Evolutionary conservation across 2,113 vertebrate genomes (phyloP).

Genomic region (Alethe diademata): DNA sequence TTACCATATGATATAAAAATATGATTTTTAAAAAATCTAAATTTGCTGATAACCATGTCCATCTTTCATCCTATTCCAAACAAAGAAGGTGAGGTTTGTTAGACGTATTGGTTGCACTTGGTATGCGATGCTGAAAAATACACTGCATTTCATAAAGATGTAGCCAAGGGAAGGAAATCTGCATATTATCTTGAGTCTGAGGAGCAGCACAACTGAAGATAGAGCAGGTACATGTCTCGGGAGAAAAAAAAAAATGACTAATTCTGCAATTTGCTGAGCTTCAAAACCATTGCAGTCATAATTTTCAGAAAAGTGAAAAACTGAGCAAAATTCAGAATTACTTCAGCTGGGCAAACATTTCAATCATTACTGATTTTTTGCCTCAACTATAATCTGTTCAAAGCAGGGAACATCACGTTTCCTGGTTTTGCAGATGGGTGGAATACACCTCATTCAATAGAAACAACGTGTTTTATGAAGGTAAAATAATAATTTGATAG

Average conservation of each 20-base stretch:
- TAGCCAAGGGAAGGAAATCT: neutral
- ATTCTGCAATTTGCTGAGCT: neutral
- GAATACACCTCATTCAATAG: neutral
- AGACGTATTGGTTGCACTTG: neutral
- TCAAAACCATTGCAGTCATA: neutral
- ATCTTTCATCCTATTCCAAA: neutral
- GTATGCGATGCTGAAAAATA: neutral
- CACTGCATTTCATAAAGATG: neutral
- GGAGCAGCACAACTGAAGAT: neutral
- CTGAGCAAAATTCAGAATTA: neutral
- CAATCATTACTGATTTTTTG: neutral
- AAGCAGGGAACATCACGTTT: neutral
- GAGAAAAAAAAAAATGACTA: neutral
- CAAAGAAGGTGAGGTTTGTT: neutral
- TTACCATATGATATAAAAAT: neutral
- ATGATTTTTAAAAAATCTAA: neutral
- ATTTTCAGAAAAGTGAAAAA: neutral
- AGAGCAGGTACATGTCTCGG: accelerated
- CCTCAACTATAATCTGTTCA: neutral
- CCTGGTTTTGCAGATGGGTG: neutral
- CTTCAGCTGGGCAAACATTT: neutral
- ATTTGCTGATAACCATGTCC: neutral
- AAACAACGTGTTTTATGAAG: neutral
- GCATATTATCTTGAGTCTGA: neutral
- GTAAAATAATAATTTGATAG: neutral